These are phyloP conservation scores for Cryptocephalus primarius DNA, from an alignment of 2,888 invertebrate species.

Conservation along the genomic window DNA sequence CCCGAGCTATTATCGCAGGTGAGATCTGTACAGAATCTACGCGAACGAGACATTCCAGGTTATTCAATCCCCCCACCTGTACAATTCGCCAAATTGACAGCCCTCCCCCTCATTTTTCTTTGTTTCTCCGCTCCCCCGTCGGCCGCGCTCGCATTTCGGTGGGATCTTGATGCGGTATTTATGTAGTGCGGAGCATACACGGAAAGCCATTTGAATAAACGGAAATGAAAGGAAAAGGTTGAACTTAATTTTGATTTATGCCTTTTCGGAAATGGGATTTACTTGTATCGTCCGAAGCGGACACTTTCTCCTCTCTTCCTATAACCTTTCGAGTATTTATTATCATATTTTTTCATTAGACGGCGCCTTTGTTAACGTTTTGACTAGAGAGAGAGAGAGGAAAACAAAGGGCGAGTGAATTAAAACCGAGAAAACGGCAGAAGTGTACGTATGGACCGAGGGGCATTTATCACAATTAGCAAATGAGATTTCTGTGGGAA, in stretches of 20 bases:
- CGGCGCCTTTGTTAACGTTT: not conserved
- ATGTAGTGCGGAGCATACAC: constrained; percentile 9
- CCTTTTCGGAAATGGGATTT: constrained; percentile 6
- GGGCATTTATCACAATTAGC: not conserved
- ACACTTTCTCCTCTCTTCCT: not conserved
- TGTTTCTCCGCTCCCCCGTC: constrained; percentile 2
- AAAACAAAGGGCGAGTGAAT: not conserved
- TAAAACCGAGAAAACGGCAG: not conserved
- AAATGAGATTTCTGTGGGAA: not conserved
- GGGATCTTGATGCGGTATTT: constrained; percentile 6
- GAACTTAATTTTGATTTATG: constrained; percentile 17
- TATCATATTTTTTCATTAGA: not conserved
- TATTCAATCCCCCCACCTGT: not conserved
- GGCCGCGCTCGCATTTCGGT: not conserved
- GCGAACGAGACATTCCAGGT: too few species aligned
- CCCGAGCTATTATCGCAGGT: too few species aligned
- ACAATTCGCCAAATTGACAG: constrained; percentile 3
- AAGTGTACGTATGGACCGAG: not conserved
- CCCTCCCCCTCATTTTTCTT: constrained; percentile 2
- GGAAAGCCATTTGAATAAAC: constrained; percentile 14
- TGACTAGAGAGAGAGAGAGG: not conserved
- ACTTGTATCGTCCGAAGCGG: constrained; percentile 5
- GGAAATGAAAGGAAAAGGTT: constrained; percentile 12
- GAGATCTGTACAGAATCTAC: too few species aligned
- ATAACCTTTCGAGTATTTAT: not conserved